phyloP scores from a whole-genome alignment of 2,797 vertebrate species.

The Tauraco hartlaubi region DNA sequence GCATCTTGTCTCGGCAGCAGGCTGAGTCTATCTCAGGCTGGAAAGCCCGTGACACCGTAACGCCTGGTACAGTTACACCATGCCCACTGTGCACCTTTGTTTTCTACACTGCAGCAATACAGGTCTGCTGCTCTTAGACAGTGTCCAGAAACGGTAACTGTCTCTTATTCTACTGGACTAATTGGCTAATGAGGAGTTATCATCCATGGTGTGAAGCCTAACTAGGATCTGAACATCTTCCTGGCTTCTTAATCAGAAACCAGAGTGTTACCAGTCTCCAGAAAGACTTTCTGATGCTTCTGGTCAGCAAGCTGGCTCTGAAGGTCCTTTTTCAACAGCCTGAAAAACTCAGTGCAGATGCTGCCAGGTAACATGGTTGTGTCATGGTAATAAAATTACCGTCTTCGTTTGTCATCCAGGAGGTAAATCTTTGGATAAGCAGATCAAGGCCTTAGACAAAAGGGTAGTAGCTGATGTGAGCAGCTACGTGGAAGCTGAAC shows the following conservation, averaged over 20 bases:
- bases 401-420: background rate
- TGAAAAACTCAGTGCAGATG: background rate
- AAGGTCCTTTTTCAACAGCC: background rate
- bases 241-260: background rate
- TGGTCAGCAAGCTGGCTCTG: background rate
- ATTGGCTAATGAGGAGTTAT: background rate
- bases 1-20: background rate
- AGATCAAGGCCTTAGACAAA: background rate
- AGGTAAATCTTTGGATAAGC: background rate
- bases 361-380: background rate
- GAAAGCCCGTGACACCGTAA: background rate
- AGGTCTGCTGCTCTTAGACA: background rate
- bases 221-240: background rate
- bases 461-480: background rate
- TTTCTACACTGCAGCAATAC: no score
- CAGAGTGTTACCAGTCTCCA: background rate
- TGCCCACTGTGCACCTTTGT: background rate
- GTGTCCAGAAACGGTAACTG: background rate
- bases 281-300: background rate
- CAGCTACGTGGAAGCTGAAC: background rate
- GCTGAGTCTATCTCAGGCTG: background rate
- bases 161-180: background rate
- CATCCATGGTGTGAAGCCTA: background rate
- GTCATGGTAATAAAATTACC: background rate
- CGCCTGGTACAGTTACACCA: rapidly evolving